Conservation (phyloP, 2,888 invertebrate species). For the Eupithecia subumbrata region DNA sequence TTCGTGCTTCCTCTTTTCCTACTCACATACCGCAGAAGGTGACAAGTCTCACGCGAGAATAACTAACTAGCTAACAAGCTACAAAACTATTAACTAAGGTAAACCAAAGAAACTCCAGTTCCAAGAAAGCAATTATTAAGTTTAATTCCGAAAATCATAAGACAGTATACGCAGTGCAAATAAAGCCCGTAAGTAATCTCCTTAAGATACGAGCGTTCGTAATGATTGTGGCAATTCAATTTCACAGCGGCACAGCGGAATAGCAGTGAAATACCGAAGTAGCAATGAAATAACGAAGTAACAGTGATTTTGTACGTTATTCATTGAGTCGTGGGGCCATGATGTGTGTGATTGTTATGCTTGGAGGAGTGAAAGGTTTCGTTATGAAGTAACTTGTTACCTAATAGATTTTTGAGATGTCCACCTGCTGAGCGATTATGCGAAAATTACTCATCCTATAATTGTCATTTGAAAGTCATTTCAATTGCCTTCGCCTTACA, state of each 20-base stretch:
- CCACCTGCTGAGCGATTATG: too few species aligned
- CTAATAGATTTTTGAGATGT: not conserved
- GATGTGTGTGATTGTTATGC: not conserved
- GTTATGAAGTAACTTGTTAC: not conserved
- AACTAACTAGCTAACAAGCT: not conserved
- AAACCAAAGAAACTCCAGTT: not conserved
- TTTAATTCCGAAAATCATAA: conserved; percentile 28
- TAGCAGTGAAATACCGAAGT: conserved; percentile 18
- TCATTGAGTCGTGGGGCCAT: not conserved
- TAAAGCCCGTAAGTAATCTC: conserved; percentile 28
- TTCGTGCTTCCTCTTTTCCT: too few species aligned
- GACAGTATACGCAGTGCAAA: conserved; percentile 21
- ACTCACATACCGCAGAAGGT: not conserved
- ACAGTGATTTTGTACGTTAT: conserved; percentile 3
- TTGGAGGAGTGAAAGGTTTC: not conserved
- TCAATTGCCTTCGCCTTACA: too few species aligned
- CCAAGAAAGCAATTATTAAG: conserved; percentile 21
- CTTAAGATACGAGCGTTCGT: conserved; percentile 30
- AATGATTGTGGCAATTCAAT: conserved; percentile 42
- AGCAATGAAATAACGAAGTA: conserved; percentile 6
- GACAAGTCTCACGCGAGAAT: not conserved
- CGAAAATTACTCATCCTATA: too few species aligned
- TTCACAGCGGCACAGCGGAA: conserved; percentile 35
- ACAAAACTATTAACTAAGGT: not conserved
- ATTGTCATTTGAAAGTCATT: too few species aligned